Percentiles rank a stretch among this genome's conserved stretches.
Conservation (phyloP, 2,113 vertebrate genomes). For the Chiloscyllium plagiosum region DNA sequence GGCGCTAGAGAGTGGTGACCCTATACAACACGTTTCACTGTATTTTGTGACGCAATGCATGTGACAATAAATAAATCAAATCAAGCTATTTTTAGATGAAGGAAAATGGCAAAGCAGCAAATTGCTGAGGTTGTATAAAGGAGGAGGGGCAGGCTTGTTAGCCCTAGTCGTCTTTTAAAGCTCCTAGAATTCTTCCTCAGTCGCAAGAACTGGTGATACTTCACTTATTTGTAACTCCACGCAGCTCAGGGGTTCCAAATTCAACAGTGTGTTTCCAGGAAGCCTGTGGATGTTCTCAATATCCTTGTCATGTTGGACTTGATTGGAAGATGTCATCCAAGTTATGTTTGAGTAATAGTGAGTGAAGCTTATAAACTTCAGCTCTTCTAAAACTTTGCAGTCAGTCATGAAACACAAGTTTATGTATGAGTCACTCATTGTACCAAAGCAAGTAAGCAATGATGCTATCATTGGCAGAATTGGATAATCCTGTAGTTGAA, state of each 20-base stretch:
- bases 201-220: background rate
- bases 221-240: background rate
- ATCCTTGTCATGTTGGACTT: background rate
- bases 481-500: background rate
- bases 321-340: background rate
- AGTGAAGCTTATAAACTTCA: background rate
- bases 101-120: background rate
- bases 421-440: background rate
- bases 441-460: conserved; percentile 15
- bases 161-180: background rate
- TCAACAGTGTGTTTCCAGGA: background rate
- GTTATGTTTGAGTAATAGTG: background rate
- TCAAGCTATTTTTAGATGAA: background rate
- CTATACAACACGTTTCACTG: too few relatives aligned
- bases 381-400: background rate
- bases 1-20: too few relatives aligned
- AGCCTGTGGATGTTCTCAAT: background rate
- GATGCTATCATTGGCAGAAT: conserved; percentile 1
- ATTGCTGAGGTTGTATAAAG: background rate
- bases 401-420: conserved; percentile 9
- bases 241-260: background rate
- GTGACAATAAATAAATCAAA: too few relatives aligned
- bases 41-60: too few relatives aligned
- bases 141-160: background rate
- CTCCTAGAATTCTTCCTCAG: background rate